Conservation (phyloP, 2,113 vertebrate genomes). For the Oenanthe melanoleuca region DNA sequence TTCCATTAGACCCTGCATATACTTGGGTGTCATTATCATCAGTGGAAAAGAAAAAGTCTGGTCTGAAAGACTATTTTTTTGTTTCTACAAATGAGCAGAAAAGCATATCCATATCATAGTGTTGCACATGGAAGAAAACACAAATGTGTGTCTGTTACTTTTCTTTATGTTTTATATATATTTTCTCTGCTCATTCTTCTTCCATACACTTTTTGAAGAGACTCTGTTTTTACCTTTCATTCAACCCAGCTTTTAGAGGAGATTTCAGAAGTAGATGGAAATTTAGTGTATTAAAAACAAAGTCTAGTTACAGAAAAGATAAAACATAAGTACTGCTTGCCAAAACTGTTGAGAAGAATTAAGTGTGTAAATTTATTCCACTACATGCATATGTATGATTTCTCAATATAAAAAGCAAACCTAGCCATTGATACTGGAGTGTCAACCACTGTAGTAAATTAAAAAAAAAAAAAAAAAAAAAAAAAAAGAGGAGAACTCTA, state of each 20-base stretch:
- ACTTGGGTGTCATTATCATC: background rate
- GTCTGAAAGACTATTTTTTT: background rate
- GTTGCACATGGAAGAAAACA: background rate
- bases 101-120: background rate
- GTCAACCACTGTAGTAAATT: background rate
- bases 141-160: background rate
- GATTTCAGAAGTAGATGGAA: background rate
- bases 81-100: background rate
- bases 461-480: background rate
- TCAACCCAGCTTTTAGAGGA: background rate
- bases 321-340: background rate
- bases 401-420: background rate
- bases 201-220: background rate
- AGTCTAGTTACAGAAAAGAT: background rate
- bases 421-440: background rate
- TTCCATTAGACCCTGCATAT: background rate
- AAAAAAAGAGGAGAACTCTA: background rate
- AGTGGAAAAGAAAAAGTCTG: background rate
- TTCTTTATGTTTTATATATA: background rate
- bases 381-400: background rate
- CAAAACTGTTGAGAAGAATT: background rate
- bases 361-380: background rate
- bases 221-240: background rate
- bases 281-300: background rate
- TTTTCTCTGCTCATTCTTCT: background rate